These are phyloP conservation scores for Dryoscopus gambensis DNA, from an alignment of 2,113 vertebrate genomes.

Conservation along the genomic window DNA sequence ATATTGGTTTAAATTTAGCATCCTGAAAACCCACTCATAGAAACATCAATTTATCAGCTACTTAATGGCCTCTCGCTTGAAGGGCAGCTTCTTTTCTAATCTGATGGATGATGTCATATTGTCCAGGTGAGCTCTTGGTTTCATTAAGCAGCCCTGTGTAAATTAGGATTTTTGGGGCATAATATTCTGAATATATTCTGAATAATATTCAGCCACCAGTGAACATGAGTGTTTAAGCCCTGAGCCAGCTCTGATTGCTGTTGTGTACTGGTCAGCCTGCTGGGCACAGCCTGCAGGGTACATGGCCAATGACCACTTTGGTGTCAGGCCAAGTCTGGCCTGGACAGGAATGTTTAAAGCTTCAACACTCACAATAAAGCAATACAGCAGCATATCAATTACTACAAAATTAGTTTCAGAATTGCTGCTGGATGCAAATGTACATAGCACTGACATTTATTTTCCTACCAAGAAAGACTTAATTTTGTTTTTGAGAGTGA, in stretches of 20 bases:
- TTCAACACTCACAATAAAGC: neutral
- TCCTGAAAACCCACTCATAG: neutral
- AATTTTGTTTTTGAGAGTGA: slow-evolving; percentile 41
- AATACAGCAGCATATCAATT: slow-evolving; percentile 28
- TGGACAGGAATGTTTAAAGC: neutral
- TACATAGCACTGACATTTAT: neutral
- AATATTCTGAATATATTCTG: neutral
- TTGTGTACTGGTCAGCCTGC: neutral
- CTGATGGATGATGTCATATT: neutral
- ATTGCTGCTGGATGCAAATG: slow-evolving; percentile 40
- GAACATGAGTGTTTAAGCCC: neutral
- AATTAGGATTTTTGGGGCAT: neutral
- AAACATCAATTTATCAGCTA: neutral
- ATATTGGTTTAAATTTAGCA: neutral
- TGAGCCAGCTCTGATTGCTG: neutral
- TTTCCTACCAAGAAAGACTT: slow-evolving; percentile 10
- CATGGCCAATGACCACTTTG: neutral
- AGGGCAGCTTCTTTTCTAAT: neutral
- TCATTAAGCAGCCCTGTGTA: neutral
- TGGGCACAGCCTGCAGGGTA: neutral
- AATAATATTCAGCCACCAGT: neutral
- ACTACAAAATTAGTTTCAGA: neutral
- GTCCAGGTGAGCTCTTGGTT: neutral
- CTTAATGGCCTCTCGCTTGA: neutral
- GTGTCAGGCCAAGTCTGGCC: neutral